These are phyloP conservation scores for Pangasius mekongensis DNA, from an alignment of 2,797 vertebrate genomes.

Conservation along the genomic window DNA sequence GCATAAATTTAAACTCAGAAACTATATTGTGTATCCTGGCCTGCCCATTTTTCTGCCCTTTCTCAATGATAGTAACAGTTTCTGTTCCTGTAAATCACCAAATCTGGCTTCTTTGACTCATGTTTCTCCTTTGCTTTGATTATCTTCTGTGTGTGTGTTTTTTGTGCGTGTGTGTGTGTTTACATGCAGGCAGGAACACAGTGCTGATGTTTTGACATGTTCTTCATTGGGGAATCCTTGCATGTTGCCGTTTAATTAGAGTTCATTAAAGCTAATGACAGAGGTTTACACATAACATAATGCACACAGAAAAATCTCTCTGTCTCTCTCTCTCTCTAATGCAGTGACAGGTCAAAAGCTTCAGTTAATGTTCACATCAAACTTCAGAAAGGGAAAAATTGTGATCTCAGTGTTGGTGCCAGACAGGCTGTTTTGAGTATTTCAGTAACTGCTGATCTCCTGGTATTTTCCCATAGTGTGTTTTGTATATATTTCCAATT, in stretches of 20 bases:
- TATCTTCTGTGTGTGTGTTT: background rate
- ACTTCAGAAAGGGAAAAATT: background rate
- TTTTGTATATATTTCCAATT: background rate
- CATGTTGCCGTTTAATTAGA: conserved; percentile 43
- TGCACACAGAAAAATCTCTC: background rate
- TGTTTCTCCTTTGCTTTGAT: background rate
- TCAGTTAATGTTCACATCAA: background rate
- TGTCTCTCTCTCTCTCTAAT: background rate
- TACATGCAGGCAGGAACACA: background rate
- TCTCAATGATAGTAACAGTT: background rate
- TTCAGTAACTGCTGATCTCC: background rate
- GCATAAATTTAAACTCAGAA: background rate
- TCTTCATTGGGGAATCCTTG: background rate
- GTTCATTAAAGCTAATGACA: conserved; percentile 26
- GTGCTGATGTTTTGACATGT: conserved; percentile 35
- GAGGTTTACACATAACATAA: background rate
- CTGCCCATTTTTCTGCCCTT: background rate
- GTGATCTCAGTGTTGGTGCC: background rate
- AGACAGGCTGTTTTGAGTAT: background rate
- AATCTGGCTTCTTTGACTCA: background rate
- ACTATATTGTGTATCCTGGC: background rate
- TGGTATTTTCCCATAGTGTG: background rate
- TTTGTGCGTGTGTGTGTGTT: conserved; percentile 3
- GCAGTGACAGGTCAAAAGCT: background rate
- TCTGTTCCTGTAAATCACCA: background rate